Percentiles rank a stretch among this genome's conserved stretches.
Evolutionary conservation across 2,888 invertebrate species (phyloP).

Genomic region (Serrognathus titanus): DNA sequence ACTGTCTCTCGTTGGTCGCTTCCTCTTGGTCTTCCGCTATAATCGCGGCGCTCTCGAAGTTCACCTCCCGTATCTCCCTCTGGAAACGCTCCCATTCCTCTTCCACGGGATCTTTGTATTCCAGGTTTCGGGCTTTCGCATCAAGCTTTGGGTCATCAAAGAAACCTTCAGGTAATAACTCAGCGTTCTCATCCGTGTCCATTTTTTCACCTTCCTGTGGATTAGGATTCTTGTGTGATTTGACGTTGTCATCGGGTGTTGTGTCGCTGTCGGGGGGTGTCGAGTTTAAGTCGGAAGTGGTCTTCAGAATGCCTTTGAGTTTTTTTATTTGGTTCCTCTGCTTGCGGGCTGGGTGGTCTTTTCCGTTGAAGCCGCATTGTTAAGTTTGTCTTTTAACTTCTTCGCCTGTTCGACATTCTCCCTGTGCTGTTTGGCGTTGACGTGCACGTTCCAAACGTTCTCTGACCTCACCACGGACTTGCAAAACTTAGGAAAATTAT

Average conservation of each 20-base stretch:
- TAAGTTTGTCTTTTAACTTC: constrained; percentile 58
- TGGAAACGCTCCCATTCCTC: constrained; percentile 95
- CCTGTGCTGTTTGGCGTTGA: constrained; percentile 83
- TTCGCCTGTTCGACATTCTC: constrained; percentile 69
- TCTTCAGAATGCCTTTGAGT: constrained; percentile 67
- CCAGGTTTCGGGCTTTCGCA: constrained; percentile 82
- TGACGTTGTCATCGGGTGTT: constrained; percentile 53
- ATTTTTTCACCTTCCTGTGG: constrained; percentile 7
- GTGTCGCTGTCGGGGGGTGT: constrained; percentile 17
- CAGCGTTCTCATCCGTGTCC: constrained; percentile 34
- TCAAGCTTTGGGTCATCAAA: constrained; percentile 81
- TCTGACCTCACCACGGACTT: constrained; percentile 75
- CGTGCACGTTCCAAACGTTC: constrained; percentile 83
- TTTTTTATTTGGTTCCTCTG: constrained; percentile 55
- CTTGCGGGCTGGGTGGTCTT: constrained; percentile 48
- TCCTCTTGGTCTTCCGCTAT: constrained; percentile 92
- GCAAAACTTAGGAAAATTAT: too few species aligned
- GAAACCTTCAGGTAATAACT: constrained; percentile 75
- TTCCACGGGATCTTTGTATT: constrained; percentile 87
- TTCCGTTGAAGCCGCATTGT: constrained; percentile 55
- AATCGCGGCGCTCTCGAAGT: constrained; percentile 77
- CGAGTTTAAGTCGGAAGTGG: constrained; percentile 37
- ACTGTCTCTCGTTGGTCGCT: constrained; percentile 82
- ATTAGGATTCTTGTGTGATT: constrained; percentile 24
- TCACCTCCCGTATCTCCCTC: constrained; percentile 84